Base-by-base conservation (phyloP, 2,888 invertebrate genomes). In the Octonoba sinensis region DNA sequence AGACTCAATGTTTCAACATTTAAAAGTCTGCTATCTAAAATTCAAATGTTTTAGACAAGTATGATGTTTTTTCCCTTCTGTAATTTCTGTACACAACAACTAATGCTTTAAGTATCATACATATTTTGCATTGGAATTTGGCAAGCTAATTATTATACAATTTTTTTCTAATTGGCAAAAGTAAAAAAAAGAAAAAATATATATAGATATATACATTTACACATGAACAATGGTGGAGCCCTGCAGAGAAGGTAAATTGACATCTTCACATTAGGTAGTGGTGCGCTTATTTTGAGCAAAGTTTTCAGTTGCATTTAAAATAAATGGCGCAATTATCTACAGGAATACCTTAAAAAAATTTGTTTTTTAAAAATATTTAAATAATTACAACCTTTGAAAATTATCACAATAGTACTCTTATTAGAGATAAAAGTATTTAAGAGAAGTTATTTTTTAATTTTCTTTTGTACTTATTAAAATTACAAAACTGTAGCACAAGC, bases 231-330 rank as follows among this genome's bases (percentile, higher is more conserved):
- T 75, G 62, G 24, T 56, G 70, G 81, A 82, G 81, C 81, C 81
- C 81, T 82, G 81, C 69, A 82, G 70, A 49, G 64, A 70, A 65
- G 47, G 74, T 64, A 82, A 75, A 56, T 56, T 69, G 54, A 70
- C 77, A 71, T 72, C 51, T 36, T 36, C 64, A 82, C 65, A 74
- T 69, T 64, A 70, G 36, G 47, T 67, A 72, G 57, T 82, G 81
- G 81, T 82, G 81, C 81, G 74, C 81, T 82, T 82, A n/a, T 69
- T 82, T 82, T 82, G 81, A 82, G 81, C 81, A 75, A 70, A 62
- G 56, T 70, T 64, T 79, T 59, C 46, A 44, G 22, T 71, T 73
- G 56, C 57, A 72, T 46, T 66, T 51, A 51, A 67, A 73, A 79
- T 66, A 66, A 71, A 78, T 72, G 59, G 59, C 59, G 67, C 60